These are phyloP conservation scores for Entomobrya proxima DNA, from an alignment of 2,888 invertebrate genomes.

Conservation along the genomic window DNA sequence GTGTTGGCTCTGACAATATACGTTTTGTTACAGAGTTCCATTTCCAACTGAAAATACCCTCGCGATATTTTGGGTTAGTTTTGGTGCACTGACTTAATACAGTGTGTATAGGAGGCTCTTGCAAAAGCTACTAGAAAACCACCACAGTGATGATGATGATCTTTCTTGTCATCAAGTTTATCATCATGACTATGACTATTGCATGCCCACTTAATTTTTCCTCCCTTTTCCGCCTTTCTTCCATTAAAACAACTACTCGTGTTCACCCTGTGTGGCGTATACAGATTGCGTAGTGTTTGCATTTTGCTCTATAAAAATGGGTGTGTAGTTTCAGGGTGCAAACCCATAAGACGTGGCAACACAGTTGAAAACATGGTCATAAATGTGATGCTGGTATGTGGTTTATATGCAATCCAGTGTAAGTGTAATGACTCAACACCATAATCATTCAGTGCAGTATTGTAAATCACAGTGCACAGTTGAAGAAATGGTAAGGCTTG, in stretches of 20 bases:
- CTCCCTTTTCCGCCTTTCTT: not conserved
- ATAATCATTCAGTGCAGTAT: not conserved
- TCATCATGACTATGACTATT: conserved; percentile 38
- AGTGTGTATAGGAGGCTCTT: not conserved
- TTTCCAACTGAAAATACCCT: too few species aligned
- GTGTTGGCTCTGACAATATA: too few species aligned
- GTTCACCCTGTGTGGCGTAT: not conserved
- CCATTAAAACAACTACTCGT: too few species aligned
- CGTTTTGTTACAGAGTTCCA: too few species aligned
- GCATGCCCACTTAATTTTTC: conserved; percentile 46
- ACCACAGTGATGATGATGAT: not conserved
- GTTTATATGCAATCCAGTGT: too few species aligned
- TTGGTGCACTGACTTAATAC: too few species aligned
- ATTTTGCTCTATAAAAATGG: not conserved
- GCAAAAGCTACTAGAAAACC: not conserved
- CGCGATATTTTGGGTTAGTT: too few species aligned
- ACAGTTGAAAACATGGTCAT: conserved; percentile 58
- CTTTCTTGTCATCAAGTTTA: not conserved
- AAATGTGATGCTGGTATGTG: conserved; percentile 57
- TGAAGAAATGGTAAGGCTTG: too few species aligned
- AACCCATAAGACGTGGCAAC: conserved; percentile 26
- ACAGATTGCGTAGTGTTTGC: conserved; percentile 2
- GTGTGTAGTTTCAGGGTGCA: not conserved
- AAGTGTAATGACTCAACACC: conserved; percentile 15
- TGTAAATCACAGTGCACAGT: not conserved